Evolutionary conservation across 2,113 vertebrate genomes (phyloP), one percentile per base, ranked within the genome.

Genomic region (Solea solea): DNA sequence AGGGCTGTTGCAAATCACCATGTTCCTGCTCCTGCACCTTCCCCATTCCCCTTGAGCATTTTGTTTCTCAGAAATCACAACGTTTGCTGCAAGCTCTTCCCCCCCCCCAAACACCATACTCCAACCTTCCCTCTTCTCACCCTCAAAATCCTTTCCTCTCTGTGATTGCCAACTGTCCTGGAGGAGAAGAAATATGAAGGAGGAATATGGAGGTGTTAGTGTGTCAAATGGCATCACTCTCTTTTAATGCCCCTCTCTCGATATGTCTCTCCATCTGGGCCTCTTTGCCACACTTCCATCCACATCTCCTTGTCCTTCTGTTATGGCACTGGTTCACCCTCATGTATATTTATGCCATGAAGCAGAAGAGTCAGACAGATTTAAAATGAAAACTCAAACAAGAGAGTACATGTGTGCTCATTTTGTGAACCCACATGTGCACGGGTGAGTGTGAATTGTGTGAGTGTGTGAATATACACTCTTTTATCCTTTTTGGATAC

Each of bases 301-400:
- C 64, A 40, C 63, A 62, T 65, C 72, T 78, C 76, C 53, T 71
- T 77, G 76, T 69, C 80, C 71, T 73, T 80, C 85, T 88, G 78
- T 82, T 83, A 85, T 74, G 70, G 79, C 84, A 84, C 81, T 67
- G 74, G 78, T 85, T 87, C 84, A 69, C 82, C 80, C 83, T 90
- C 90, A 90, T 92, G 89, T 91, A 89, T 88, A 90, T 90, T 89
- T 82, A 91, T 89, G 82, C 56, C 69, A 82, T 85, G 87, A 86
- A 90, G 81, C 87, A 84, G 84, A 83, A 84, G 85, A 87, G 77
- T 85, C 81, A 77, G 74, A 80, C 80, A 57, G 81, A 88, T 86
- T 89, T 85, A 76, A 87, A 88, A 86, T 89, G 83, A 88, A 88
- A 89, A 86, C 81, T 87, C 72, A 74, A 83, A 87, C 76, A 45